Percentiles rank a stretch among this genome's conserved stretches.
phyloP scores from a whole-genome alignment of 2,113 vertebrate genomes.

The Natator depressus region DNA sequence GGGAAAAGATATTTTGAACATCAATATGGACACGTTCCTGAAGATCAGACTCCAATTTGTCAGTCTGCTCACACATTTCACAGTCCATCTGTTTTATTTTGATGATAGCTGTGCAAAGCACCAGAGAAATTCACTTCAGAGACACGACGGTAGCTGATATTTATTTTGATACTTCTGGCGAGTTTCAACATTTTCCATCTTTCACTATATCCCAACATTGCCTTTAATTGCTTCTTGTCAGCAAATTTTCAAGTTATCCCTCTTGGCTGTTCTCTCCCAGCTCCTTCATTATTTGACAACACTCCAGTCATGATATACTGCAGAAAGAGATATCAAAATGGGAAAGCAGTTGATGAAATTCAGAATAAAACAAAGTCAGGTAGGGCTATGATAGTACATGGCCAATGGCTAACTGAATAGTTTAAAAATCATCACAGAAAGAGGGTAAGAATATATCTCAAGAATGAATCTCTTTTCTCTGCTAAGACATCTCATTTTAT shows the following conservation, averaged over 20 bases:
- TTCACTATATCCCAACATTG: slow-evolving; percentile 27
- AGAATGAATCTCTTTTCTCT: not conserved
- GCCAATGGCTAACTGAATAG: not conserved
- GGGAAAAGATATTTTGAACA: not conserved
- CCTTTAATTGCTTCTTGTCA: slow-evolving; percentile 51
- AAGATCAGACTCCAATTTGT: slow-evolving; percentile 21
- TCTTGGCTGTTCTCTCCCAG: slow-evolving; percentile 12
- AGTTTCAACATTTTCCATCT: slow-evolving; percentile 39
- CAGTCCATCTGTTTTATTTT: slow-evolving; percentile 62
- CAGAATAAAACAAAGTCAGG: slow-evolving; percentile 3
- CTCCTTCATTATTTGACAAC: slow-evolving; percentile 31
- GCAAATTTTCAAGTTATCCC: slow-evolving; percentile 20
- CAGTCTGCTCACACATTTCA: slow-evolving; percentile 39
- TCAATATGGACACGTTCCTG: not conserved
- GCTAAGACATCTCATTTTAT: not conserved
- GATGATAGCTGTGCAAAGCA: slow-evolving; percentile 39
- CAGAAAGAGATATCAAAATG: slow-evolving; percentile 21
- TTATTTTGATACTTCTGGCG: slow-evolving; percentile 42
- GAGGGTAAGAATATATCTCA: not conserved
- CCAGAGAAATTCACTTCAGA: slow-evolving; percentile 22
- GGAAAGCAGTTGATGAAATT: slow-evolving; percentile 25
- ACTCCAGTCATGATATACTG: slow-evolving; percentile 4
- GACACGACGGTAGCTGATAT: slow-evolving; percentile 12
- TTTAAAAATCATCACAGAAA: not conserved
- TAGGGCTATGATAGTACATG: not conserved